Base-by-base conservation (phyloP, 2,797 vertebrate genomes). In the Vireo griseus region DNA sequence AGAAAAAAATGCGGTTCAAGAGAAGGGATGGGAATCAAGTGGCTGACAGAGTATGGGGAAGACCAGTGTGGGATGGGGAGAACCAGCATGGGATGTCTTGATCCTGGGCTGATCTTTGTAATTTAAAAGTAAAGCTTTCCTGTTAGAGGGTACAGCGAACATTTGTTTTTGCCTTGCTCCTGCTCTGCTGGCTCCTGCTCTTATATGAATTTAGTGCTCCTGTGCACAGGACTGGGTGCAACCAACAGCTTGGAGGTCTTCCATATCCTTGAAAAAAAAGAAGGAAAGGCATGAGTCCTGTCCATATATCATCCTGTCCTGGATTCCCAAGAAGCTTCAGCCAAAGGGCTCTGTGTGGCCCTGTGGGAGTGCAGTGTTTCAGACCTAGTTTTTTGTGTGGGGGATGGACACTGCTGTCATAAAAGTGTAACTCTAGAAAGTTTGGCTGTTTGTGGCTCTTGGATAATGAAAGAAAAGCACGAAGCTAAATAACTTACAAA, bases 401-500 rank as follows among this genome's bases (percentile, higher is more conserved):
- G 19, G 26, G 19, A 11, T 61, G 20, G 40, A 9, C 0, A 0
- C n/a, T 62, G 33, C 0, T 3, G 48, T 28, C 33, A 10, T 37
- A 9, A 12, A 42, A 39, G 13, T 6, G 10, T 52, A 16, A 10
- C 18, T 71, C 8, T 13, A 3, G 33, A 31, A 79, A 65, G n/a
- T 31, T 10, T 16, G 31, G 33, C 35, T 28, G 10, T 61, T 79
- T 72, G 7, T 51, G 35, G 9, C 10, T 87, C 18, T 37, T 51
- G 8, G 37, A 5, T 20, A 21, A 42, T 44, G 58, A 80, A 67
- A 80, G 19, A 16, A 69, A 74, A 77, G 29, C 72, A 35, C n/a
- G 69, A 61, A 57, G 33, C 39, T 47, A 47, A 78, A 47, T 39
- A 6, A 12, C 20, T 63, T 54, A 47, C 0, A 61, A 45, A 76